phyloP scores from a whole-genome alignment of 2,888 invertebrate genomes.

The Rhagium mordax region DNA sequence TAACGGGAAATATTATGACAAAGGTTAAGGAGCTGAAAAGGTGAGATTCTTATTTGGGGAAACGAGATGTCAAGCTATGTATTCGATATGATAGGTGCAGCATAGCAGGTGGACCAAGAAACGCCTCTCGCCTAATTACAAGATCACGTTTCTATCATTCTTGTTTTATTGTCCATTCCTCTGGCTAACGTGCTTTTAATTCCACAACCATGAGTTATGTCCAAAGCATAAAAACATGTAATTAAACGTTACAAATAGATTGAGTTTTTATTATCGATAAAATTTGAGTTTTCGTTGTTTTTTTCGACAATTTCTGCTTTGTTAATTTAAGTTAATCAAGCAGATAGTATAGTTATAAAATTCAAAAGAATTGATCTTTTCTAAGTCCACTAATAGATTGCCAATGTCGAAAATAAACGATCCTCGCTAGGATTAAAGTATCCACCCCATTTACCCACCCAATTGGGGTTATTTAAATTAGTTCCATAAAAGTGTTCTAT shows the following conservation, averaged over 20 bases:
- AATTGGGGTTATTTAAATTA: no score
- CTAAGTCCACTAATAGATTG: no score
- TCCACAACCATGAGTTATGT: constrained; percentile 47
- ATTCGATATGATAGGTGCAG: constrained; percentile 22
- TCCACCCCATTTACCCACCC: no score
- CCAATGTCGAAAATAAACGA: no score
- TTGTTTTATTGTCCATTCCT: constrained; percentile 64
- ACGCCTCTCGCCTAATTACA: constrained; percentile 65
- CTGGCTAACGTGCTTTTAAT: constrained; percentile 50
- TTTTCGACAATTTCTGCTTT: background rate
- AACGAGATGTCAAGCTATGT: constrained; percentile 22
- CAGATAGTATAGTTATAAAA: no score
- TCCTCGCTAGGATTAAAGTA: no score
- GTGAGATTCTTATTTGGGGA: constrained; percentile 19
- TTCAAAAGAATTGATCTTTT: no score
- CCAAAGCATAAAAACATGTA: constrained; percentile 17
- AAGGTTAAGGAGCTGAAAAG: background rate
- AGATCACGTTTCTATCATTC: constrained; percentile 68
- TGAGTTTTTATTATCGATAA: constrained; percentile 22
- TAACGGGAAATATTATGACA: constrained; percentile 16
- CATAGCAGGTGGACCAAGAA: constrained; percentile 26
- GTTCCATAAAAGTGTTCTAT: no score
- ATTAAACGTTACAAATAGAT: constrained; percentile 23
- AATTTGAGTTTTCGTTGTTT: background rate
- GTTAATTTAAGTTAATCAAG: background rate